Percentiles rank a stretch among this genome's conserved stretches.
phyloP scores from a whole-genome alignment of 2,888 invertebrate species.

The Coenonympha arcania region DNA sequence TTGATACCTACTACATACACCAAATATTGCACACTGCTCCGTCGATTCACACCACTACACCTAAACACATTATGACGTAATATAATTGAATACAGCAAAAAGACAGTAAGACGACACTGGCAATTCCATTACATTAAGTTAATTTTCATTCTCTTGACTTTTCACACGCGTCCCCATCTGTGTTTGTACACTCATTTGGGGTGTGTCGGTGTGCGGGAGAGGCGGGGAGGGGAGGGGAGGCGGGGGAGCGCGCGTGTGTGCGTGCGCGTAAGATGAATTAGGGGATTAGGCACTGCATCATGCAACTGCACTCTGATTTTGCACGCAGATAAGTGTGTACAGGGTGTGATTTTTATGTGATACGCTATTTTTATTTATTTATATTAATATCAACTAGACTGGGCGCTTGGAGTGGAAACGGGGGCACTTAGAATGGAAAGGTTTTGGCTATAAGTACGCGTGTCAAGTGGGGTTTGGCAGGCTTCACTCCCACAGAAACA shows the following conservation, averaged over 20 bases:
- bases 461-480: too few relatives aligned
- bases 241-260: constrained; percentile 48
- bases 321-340: constrained; percentile 51
- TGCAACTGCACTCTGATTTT: constrained; percentile 74
- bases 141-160: constrained; percentile 66
- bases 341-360: constrained; percentile 38
- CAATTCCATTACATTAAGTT: constrained; percentile 39
- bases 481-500: too few relatives aligned
- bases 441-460: too few relatives aligned
- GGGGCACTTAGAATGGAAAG: too few relatives aligned
- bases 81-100: constrained; percentile 9
- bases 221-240: too few relatives aligned
- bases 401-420: too few relatives aligned
- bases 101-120: constrained; percentile 23
- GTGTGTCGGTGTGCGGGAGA: constrained; percentile 54
- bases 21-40: too few relatives aligned
- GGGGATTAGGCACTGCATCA: constrained; percentile 68
- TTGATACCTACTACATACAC: too few relatives aligned
- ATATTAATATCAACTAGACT: too few relatives aligned
- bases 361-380: neutral
- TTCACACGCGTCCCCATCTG: constrained; percentile 59
- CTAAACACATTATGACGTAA: too few relatives aligned
- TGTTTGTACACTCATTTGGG: constrained; percentile 58
- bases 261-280: constrained; percentile 62
- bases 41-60: too few relatives aligned